Evolutionary conservation across 2,888 invertebrate genomes (phyloP), one percentile per base, ranked within the genome.

Genomic region (Miltochrista miniata): DNA sequence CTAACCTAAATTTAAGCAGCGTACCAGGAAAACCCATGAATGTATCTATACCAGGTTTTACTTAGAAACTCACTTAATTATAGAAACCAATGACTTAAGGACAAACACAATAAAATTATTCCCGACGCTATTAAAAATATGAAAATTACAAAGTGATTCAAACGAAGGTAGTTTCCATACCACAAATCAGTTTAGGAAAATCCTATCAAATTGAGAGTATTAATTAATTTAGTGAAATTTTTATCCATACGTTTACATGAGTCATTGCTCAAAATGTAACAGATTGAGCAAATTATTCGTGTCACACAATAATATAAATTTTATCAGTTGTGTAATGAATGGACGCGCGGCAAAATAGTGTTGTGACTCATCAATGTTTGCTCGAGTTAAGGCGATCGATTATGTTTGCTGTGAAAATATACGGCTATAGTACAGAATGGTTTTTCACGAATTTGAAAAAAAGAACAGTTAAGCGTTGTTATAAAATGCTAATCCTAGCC

Each of bases 281-380:
- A 40, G 44, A 52, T 48, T 49, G 56, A 59, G 61, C 51, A 53
- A 54, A 70, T 67, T 64, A 59, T 72, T 62, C 48, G 62, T 64
- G 64, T 68, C 58, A 56, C 56, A 68, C 64, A 64, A 60, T 69
- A 68, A 62, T 67, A 64, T 61, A 66, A 78, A 70, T 76, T 72
- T 72, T 76, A 76, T 74, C 79, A 79, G 72, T 78, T 83, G 77
- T 76, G 70, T 67, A 74, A 75, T 68, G 61, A 70, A 67, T 61
- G 65, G 59, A 67, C 56, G 51, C 61, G 61, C 61, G 61, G 66
- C 57, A 71, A 61, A 63, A 50, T 59, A 45, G 59, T 59, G 53
- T 46, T 53, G 60, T 83, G 81, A 38, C 39, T 39, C 46, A 40
- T 45, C 18, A 30, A 12, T 37, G 13, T 45, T 45, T 45, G 45